phyloP scores from a whole-genome alignment of 2,113 vertebrate species.

The Chloroceryle aenea region DNA sequence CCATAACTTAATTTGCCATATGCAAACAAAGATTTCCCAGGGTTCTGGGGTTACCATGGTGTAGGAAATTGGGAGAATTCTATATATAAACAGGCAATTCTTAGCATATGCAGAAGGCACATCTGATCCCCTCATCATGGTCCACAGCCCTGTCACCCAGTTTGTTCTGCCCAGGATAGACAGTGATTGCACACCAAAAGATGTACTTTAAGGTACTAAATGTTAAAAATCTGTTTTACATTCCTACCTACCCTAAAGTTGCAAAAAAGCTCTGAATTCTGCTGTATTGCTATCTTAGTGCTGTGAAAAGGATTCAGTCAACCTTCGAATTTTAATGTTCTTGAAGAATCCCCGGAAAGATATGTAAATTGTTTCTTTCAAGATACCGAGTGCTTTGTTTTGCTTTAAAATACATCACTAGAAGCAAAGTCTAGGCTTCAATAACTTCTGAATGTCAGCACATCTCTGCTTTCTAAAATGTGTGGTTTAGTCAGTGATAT shows the following conservation, averaged over 20 bases:
- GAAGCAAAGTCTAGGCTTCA: not conserved
- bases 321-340: not conserved
- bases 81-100: not conserved
- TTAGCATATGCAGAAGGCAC: not conserved
- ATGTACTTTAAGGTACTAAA: not conserved
- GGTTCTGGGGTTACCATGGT: not conserved
- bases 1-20: not conserved
- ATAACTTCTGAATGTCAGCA: conserved; percentile 42
- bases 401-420: not conserved
- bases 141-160: not conserved
- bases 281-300: not conserved
- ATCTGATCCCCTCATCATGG: not conserved
- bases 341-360: not conserved
- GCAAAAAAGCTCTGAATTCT: not conserved
- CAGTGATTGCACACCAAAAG: not conserved
- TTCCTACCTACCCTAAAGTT: not conserved
- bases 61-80: not conserved
- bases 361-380: not conserved
- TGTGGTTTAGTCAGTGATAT: not conserved
- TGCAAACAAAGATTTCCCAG: not conserved
- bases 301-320: not conserved
- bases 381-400: not conserved
- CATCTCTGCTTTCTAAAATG: conserved; percentile 4
- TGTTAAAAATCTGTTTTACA: not conserved
- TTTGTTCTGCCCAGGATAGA: not conserved